Conservation (phyloP, 2,888 invertebrate species). For the Pseudanteris insignis region DNA sequence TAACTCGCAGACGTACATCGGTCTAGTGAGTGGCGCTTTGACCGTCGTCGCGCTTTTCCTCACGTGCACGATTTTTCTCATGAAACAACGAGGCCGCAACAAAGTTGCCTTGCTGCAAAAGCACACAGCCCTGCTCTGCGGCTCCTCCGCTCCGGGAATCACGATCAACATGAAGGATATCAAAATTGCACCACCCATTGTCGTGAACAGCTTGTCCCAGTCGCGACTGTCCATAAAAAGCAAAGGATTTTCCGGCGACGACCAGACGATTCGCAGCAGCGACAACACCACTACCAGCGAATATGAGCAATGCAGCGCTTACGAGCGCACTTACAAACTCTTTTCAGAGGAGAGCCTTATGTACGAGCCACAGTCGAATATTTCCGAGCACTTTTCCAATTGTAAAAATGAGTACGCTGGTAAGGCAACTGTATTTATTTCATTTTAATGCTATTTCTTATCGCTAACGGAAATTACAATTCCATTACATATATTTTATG, state of each 20-base stretch:
- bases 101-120: constrained; percentile 73
- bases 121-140: constrained; percentile 71
- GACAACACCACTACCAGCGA: constrained; percentile 68
- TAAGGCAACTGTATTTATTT: constrained; percentile 32
- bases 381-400: constrained; percentile 63
- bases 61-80: constrained; percentile 73
- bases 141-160: constrained; percentile 69
- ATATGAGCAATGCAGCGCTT: constrained; percentile 57
- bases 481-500: too few relatives aligned
- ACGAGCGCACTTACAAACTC: constrained; percentile 58
- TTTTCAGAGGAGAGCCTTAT: constrained; percentile 56
- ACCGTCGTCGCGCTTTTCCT: constrained; percentile 74
- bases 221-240: constrained; percentile 68
- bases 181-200: constrained; percentile 70
- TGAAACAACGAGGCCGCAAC: constrained; percentile 74
- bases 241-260: constrained; percentile 52
- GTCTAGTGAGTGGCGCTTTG: constrained; percentile 73
- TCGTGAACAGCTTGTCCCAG: constrained; percentile 69
- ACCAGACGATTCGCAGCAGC: constrained; percentile 60
- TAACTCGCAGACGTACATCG: constrained; percentile 69
- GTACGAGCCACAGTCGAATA: constrained; percentile 46
- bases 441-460: background rate
- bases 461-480: too few relatives aligned
- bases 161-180: constrained; percentile 73
- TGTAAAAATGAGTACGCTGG: constrained; percentile 70